Base-by-base conservation (phyloP, 2,888 invertebrate species). In the Seladonia tumulorum region DNA sequence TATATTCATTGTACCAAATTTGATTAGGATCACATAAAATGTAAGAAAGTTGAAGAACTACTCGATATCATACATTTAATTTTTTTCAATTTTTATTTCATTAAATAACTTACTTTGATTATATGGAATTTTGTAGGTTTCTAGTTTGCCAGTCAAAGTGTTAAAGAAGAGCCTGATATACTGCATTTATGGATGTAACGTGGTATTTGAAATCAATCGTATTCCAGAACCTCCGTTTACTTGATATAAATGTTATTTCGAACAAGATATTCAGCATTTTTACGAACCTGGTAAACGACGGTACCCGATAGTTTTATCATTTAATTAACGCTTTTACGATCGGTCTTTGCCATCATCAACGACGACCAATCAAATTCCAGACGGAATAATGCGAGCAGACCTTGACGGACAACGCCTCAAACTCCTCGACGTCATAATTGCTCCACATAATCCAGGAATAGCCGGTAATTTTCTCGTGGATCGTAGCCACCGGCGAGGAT, bases 371-470 rank as follows among this genome's bases (percentile, higher is more conserved):
- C 47, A 45, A 63, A 76, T 66, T 68, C 49, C 66, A 25, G 29
- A 66, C 47, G 8, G 47, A 71, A 57, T 25, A 68, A 53, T 72
- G 53, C 29, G 75, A 71, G 14, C 45, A 53, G 42, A 63, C 8
- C 39, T 53, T 42, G 70, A 18, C 47, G 53, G 66, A 72, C 45
- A 47, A n/a, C 78, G 72, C 29, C 73, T 79, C 68, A 84, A 83
- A 82, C 18, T 25, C 22, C 53, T 49, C 83, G 86, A 91, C 88
- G 87, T 90, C 89, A 90, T 91, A 92, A 92, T 92, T 90, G 83
- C 88, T 42, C 77, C 71, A 87, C 81, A 83, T 90, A 88, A 88
- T 89, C 86, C 77, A 79, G 74, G 87, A 89, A 88, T 85, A 89
- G 78, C 82, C 75, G 82, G 88, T 87, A 91, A 92, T 93, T 90